Evolutionary conservation across 2,113 vertebrate genomes (phyloP).

Genomic region (Oryzias curvinotus): DNA sequence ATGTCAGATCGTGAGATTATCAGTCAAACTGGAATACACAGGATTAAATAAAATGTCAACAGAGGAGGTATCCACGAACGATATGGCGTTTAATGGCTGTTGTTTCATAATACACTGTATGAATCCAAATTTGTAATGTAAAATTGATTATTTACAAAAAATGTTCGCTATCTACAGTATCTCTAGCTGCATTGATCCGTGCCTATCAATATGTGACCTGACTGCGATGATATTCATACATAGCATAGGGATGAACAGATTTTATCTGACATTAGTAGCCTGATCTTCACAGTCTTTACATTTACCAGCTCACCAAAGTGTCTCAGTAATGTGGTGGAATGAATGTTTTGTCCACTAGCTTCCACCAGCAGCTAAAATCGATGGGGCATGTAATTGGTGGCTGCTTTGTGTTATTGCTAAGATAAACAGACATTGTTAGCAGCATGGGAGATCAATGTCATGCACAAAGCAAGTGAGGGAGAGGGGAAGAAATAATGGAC

Average conservation of each 20-base stretch:
- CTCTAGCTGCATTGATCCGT: conserved; percentile 37
- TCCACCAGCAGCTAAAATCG: conserved; percentile 63
- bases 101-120: too few species aligned
- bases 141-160: too few species aligned
- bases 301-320: conserved; percentile 62
- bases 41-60: background rate
- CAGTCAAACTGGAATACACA: background rate
- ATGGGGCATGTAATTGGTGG: conserved; percentile 72
- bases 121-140: too few species aligned
- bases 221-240: conserved; percentile 38
- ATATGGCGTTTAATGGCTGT: too few species aligned
- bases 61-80: too few species aligned
- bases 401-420: conserved; percentile 71
- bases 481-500: conserved; percentile 32
- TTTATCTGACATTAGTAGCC: conserved; percentile 46
- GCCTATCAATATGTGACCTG: conserved; percentile 48
- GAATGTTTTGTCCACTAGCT: conserved; percentile 62
- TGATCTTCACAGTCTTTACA: conserved; percentile 47
- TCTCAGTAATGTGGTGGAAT: conserved; percentile 57
- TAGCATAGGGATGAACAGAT: conserved; percentile 27
- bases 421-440: conserved; percentile 70
- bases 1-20: background rate
- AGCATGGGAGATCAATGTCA: conserved; percentile 62
- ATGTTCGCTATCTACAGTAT: too few species aligned
- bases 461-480: conserved; percentile 34